Base-by-base conservation (phyloP, 2,113 vertebrate genomes). In the Eonycteris spelaea region DNA sequence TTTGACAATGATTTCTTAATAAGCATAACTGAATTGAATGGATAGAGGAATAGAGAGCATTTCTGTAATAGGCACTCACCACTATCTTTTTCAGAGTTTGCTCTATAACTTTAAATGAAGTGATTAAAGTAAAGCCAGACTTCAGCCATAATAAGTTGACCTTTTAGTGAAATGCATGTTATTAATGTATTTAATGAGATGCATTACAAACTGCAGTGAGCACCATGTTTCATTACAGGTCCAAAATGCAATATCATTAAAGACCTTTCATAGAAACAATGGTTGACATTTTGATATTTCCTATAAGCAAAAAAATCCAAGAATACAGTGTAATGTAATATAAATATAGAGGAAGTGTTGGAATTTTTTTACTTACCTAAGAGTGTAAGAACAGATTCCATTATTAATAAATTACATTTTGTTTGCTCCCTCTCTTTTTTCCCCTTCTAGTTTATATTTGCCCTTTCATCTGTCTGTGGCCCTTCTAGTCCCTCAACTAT, bases 141-240 rank as follows among this genome's bases (percentile, higher is more conserved):
- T 98, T 97, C 93, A 97, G 78, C 97, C 97, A 97, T 96, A 97
- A 96, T 97, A 97, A 98, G 98, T 95, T 99, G 99, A 99, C 98
- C 99, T 99, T 99, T 99, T 96, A 80, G 98, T 97, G 97, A 97
- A 98, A 93, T 96, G 95, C 95, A 87, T 88, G 92, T 98, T 98
- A 98, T 99, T 99, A 99, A 98, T 98, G 97, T 98, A 97, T 98
- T 99, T 99, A 99, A 99, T 99, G 98, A 98, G 98, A 98, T 99
- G 98, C 98, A 98, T 98, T 99, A 98, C 97, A 98, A 74, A 98
- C 97, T 97, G 98, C 98, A 98, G 97, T 43, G 38, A 98, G 98
- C 92, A 96, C 97, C 93, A 1, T 99, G 98, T 99, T 98, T 98
- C 98, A 98, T 99, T 99, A 98, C 94, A 98, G 95, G 98, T 97